These are phyloP conservation scores for Petaurus breviceps DNA, from an alignment of 2,113 vertebrate genomes.

Conservation along the genomic window DNA sequence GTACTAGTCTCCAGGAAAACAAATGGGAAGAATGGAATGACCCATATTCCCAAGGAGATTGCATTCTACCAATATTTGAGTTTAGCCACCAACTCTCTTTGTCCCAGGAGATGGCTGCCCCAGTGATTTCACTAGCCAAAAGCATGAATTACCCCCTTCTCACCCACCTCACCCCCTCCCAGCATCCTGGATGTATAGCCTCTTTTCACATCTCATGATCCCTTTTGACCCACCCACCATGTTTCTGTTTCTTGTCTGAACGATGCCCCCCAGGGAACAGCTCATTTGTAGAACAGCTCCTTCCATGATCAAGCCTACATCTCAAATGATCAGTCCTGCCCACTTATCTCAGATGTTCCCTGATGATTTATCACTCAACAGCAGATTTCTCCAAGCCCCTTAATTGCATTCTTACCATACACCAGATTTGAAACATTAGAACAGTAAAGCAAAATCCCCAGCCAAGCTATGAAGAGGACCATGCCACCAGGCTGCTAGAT, in stretches of 20 bases:
- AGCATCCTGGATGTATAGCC: neutral
- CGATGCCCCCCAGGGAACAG: neutral
- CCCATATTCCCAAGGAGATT: neutral
- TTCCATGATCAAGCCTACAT: neutral
- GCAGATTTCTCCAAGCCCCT: neutral
- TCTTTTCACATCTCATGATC: neutral
- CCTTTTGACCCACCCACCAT: neutral
- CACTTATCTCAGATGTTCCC: neutral
- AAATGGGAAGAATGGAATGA: neutral
- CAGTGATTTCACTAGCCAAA: neutral
- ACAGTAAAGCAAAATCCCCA: neutral
- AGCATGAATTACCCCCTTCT: neutral
- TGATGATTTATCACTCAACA: neutral
- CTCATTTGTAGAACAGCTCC: neutral
- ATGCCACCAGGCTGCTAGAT: neutral
- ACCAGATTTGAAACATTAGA: neutral
- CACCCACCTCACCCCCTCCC: neutral
- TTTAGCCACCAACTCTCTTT: neutral
- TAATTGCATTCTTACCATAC: neutral
- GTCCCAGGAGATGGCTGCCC: neutral
- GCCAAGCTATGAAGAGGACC: neutral
- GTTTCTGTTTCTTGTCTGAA: neutral
- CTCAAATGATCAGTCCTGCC: neutral
- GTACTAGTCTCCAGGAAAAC: neutral
- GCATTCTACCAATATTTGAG: neutral